Conservation (phyloP, 1,140 invertebrate species). For the Camponotus pennsylvanicus region DNA sequence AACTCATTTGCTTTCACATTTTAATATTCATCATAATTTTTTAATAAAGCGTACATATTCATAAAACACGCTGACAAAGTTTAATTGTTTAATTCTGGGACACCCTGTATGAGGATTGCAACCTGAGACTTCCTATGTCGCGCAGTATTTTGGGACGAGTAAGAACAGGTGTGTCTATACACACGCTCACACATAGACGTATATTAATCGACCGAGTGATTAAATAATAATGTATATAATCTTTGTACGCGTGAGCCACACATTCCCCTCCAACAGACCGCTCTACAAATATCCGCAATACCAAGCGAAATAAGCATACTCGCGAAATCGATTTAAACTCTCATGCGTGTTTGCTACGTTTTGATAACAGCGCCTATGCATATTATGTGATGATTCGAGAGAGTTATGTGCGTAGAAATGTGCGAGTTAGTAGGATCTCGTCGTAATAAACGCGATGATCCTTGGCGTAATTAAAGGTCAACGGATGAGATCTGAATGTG, state of each 20-base stretch:
- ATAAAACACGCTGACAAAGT: too few relatives aligned
- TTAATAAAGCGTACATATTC: too few relatives aligned
- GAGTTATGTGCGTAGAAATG: not conserved
- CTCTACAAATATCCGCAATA: not conserved
- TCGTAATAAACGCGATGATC: too few relatives aligned
- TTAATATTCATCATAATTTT: too few relatives aligned
- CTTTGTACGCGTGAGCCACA: constrained; percentile 61
- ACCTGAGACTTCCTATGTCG: constrained; percentile 24
- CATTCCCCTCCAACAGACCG: not conserved
- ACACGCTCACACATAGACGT: constrained; percentile 45
- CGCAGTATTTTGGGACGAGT: constrained; percentile 3
- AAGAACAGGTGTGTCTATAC: constrained; percentile 30
- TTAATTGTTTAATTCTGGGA: too few relatives aligned
- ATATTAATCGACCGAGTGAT: constrained; percentile 63
- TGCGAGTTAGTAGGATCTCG: not conserved
- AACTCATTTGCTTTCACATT: too few relatives aligned
- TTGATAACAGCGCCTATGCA: not conserved
- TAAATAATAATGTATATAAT: constrained; percentile 75
- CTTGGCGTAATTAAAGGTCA: constrained; percentile 14
- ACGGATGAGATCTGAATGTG: constrained; percentile 3
- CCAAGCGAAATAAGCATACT: not conserved
- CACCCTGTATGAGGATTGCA: not conserved
- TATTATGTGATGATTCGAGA: constrained; percentile 19
- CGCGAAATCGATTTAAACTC: constrained; percentile 13
- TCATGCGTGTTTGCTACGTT: constrained; percentile 21